Evolutionary conservation across 2,888 invertebrate species (phyloP).

Genomic region (Tanytarsus gracilentus): DNA sequence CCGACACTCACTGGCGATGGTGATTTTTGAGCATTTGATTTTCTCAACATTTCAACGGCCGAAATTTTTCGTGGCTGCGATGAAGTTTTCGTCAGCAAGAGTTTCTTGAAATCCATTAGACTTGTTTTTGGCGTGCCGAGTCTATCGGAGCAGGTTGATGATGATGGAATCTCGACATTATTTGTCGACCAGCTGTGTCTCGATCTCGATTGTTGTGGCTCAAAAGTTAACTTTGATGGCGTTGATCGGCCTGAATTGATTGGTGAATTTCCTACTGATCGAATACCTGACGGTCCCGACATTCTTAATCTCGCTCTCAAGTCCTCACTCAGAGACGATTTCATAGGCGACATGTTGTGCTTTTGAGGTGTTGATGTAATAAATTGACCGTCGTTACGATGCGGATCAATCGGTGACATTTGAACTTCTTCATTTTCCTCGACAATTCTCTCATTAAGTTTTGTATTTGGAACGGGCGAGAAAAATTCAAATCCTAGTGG

Average conservation of each 20-base stretch:
- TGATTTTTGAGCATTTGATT: conserved; percentile 45
- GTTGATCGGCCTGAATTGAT: conserved; percentile 47
- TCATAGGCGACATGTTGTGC: conserved; percentile 51
- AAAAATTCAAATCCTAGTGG: conserved; percentile 33
- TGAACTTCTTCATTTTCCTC: conserved; percentile 29
- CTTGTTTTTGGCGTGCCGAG: conserved; percentile 64
- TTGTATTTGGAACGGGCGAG: conserved; percentile 31
- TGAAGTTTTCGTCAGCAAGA: conserved; percentile 61
- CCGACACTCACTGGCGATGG: conserved; percentile 20
- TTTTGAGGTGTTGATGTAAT: conserved; percentile 56
- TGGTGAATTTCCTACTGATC: conserved; percentile 46
- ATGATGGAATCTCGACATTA: conserved; percentile 41
- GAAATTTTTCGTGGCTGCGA: conserved; percentile 55
- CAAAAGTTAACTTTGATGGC: conserved; percentile 42
- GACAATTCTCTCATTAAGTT: conserved; percentile 31
- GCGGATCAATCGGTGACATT: conserved; percentile 61
- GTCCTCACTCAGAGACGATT: conserved; percentile 68
- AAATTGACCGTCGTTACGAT: conserved; percentile 50
- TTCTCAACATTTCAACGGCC: conserved; percentile 69
- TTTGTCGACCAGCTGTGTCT: conserved; percentile 54
- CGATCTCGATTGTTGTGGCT: conserved; percentile 38
- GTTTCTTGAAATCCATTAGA: conserved; percentile 72
- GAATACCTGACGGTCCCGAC: conserved; percentile 35
- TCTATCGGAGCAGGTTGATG: conserved; percentile 54
- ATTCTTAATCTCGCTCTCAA: conserved; percentile 41